Percentiles rank a stretch among this genome's conserved stretches.
Evolutionary conservation across 2,888 invertebrate species (phyloP).

Genomic region (Prosopocoilus inquinatus): DNA sequence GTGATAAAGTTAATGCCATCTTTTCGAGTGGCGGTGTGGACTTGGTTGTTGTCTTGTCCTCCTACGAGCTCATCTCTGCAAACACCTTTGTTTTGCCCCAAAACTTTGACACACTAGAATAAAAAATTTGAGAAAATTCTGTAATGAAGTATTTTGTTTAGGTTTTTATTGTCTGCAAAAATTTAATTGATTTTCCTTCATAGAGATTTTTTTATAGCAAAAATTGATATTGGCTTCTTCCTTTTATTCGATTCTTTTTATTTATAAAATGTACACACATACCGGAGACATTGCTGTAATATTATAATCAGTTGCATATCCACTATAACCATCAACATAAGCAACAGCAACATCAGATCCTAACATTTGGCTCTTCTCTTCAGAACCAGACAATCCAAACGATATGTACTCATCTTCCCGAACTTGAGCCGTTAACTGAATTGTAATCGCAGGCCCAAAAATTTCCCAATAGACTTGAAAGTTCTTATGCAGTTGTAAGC

Average conservation of each 20-base stretch:
- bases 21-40: slow-evolving; percentile 68
- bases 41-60: slow-evolving; percentile 78
- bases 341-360: slow-evolving; percentile 82
- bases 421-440: slow-evolving; percentile 78
- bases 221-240: not conserved
- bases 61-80: slow-evolving; percentile 82
- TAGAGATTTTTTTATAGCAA: no score
- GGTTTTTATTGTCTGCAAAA: not conserved
- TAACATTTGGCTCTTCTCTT: slow-evolving; percentile 71
- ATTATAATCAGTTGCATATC: slow-evolving; percentile 79
- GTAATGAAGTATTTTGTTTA: not conserved
- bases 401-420: slow-evolving; percentile 79
- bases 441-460: slow-evolving; percentile 83
- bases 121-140: no score
- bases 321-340: slow-evolving; percentile 69
- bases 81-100: slow-evolving; percentile 83
- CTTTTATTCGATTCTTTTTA: not conserved
- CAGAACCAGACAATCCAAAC: slow-evolving; percentile 82
- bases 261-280: slow-evolving; percentile 35
- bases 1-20: slow-evolving; percentile 78
- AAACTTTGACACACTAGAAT: slow-evolving; percentile 75
- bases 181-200: no score
- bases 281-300: slow-evolving; percentile 80
- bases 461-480: slow-evolving; percentile 87
- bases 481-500: slow-evolving; percentile 80